Evolutionary conservation across 2,797 vertebrate genomes (phyloP), one percentile per base, ranked within the genome.

Genomic region (Manis javanica): DNA sequence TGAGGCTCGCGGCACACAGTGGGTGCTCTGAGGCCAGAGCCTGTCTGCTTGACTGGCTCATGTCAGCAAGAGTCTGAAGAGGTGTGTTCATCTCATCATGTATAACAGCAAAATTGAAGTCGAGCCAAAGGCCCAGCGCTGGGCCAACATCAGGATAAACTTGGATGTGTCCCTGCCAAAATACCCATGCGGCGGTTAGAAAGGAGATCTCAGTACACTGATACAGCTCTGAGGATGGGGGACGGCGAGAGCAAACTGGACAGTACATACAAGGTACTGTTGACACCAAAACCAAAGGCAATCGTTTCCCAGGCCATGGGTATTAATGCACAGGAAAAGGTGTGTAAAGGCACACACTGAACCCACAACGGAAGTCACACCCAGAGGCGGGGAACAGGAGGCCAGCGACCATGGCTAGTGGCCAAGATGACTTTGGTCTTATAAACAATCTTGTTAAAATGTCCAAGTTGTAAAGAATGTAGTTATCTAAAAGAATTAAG

Each of bases 41-140:
- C 59, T 11, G 10, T 4, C 2, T n/a, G 29, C 13, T 19, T 42
- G 63, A 42, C 34, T 46, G 57, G 16, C 66, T 71, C 14, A 1
- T 0, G 7, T 24, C 5, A 8, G 0, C 8, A 5, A 53, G n/a
- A 10, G 37, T 59, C 66, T 4, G 23, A 21, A 46, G 9, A 2
- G 2, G 6, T 9, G 39, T 19, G 34, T 14, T 69, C 53, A 61
- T 3, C 5, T 0, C 14, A 15, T 23, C 0, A 0, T 15, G 19
- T 5, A 0, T 2, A 21, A 18, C 7, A 26, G 16, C 37, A 12
- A 34, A 26, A 42, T 37, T 21, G 15, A 3, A 16, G n/a, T 42
- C 6, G 2, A 12, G 8, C 23, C 39, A 19, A 64, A 37, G 3
- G 39, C 49, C 78, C 6, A 49, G 37, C 4, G 10, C 2, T 18